Evolutionary conservation across 2,797 vertebrate genomes (phyloP).

Genomic region (Eremophila alpestris): DNA sequence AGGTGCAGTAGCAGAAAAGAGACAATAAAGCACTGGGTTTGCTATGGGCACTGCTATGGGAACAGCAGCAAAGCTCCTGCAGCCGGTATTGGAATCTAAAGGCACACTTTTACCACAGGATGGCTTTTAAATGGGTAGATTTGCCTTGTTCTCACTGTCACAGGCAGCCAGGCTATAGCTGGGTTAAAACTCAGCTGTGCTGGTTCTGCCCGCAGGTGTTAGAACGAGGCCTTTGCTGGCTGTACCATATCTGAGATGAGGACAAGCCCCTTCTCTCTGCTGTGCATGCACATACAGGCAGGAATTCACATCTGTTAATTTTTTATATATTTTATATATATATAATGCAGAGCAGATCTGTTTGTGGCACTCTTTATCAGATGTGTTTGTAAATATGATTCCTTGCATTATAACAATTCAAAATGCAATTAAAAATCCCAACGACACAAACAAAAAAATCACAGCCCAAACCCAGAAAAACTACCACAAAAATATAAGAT

Average conservation of each 20-base stretch:
- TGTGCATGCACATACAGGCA: fast-evolving
- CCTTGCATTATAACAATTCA: background rate
- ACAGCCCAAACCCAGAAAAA: background rate
- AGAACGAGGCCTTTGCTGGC: background rate
- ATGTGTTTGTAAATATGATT: background rate
- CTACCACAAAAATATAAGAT: background rate
- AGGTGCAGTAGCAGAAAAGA: background rate
- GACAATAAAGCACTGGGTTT: background rate
- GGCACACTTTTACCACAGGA: background rate
- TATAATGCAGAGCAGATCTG: background rate
- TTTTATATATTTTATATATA: background rate
- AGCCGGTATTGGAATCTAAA: background rate
- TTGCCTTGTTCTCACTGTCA: background rate
- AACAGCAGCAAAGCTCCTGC: background rate
- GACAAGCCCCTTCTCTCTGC: background rate
- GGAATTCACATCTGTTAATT: background rate
- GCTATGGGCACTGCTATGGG: background rate
- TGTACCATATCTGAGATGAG: background rate
- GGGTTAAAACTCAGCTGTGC: background rate
- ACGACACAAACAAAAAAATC: background rate
- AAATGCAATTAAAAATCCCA: background rate
- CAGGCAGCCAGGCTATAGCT: background rate
- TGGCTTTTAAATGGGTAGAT: background rate
- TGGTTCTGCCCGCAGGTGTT: background rate
- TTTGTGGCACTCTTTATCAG: background rate